Conservation (phyloP, 2,888 invertebrate species). For the Calliopum simillimum region DNA sequence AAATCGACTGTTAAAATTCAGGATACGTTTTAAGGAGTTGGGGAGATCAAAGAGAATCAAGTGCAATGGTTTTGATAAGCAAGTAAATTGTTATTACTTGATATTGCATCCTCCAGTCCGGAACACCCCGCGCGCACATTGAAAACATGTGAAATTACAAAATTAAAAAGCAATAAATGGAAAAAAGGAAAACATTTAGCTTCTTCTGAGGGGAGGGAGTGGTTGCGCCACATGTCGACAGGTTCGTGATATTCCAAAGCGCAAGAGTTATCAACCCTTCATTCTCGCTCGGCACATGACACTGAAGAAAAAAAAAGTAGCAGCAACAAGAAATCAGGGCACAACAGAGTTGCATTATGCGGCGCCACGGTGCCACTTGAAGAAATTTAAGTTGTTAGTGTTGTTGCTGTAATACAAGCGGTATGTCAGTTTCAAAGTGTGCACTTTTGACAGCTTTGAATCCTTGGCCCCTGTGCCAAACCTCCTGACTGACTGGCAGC, state of each 20-base stretch:
- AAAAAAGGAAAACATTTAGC: not conserved
- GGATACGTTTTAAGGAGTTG: no score
- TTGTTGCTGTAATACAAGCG: constrained; percentile 2
- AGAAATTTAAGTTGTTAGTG: constrained; percentile 16
- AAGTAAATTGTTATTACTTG: constrained; percentile 12
- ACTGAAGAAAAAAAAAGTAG: not conserved
- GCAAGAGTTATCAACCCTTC: no score
- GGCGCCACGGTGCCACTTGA: constrained; percentile 10
- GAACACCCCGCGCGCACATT: not conserved
- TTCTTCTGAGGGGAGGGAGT: not conserved
- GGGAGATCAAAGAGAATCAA: no score
- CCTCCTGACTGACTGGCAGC: not conserved
- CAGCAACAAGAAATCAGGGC: constrained; percentile 8
- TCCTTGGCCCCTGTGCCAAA: not conserved
- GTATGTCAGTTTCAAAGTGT: constrained; percentile 61
- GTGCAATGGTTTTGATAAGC: constrained; percentile 9
- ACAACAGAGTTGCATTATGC: constrained; percentile 7
- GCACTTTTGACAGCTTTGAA: constrained; percentile 61
- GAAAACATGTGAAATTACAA: constrained; percentile 7
- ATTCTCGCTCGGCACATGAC: no score
- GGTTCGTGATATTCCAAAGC: constrained; percentile 8
- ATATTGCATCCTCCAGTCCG: not conserved
- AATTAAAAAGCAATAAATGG: constrained; percentile 12
- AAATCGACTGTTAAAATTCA: no score
- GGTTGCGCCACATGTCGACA: constrained; percentile 5